A percentile compares a stretch with the other conserved stretches of the same genome.
These are phyloP conservation scores for Octopus bimaculoides DNA, from an alignment of 1,140 invertebrate species.

Conservation along the genomic window DNA sequence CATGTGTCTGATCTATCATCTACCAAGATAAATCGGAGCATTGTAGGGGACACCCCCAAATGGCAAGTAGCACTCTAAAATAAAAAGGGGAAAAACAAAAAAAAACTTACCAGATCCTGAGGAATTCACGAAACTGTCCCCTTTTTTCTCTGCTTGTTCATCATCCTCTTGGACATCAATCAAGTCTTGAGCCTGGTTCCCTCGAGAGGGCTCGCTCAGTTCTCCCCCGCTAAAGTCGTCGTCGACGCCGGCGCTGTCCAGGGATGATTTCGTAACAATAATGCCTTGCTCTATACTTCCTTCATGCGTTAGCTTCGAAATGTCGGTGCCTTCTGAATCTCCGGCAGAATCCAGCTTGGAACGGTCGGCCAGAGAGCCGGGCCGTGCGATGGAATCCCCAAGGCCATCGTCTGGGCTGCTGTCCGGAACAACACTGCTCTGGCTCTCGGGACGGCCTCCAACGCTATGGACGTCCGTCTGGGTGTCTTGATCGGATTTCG, in stretches of 20 bases:
- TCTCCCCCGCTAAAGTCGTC: slow-evolving; percentile 27
- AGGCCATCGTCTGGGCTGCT: slow-evolving; percentile 54
- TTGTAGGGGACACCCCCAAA: too few species aligned
- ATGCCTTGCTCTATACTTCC: slow-evolving; percentile 47
- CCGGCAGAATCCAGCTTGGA: slow-evolving; percentile 43
- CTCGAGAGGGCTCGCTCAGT: neutral
- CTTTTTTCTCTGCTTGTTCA: neutral
- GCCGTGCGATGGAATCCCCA: slow-evolving; percentile 47
- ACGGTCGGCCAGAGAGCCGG: slow-evolving; percentile 40
- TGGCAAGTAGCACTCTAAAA: too few species aligned
- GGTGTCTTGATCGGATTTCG: slow-evolving; percentile 34
- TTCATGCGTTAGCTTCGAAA: slow-evolving; percentile 35
- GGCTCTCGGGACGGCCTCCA: slow-evolving; percentile 16
- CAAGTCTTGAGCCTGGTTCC: neutral
- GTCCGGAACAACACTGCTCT: slow-evolving; percentile 33
- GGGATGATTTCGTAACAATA: slow-evolving; percentile 59
- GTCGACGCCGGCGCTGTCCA: slow-evolving; percentile 56
- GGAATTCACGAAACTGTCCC: neutral
- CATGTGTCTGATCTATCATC: too few species aligned
- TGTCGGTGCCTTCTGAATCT: slow-evolving; percentile 44
- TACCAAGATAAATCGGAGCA: too few species aligned
- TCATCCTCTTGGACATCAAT: slow-evolving; percentile 11
- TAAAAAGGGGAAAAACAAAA: too few species aligned
- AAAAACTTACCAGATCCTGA: slow-evolving; percentile 12
- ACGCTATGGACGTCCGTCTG: slow-evolving; percentile 29